A percentile compares a stretch with the other conserved stretches of the same genome.
Conservation (phyloP, 1,140 invertebrate genomes). For the Lysiphlebus fabarum region DNA sequence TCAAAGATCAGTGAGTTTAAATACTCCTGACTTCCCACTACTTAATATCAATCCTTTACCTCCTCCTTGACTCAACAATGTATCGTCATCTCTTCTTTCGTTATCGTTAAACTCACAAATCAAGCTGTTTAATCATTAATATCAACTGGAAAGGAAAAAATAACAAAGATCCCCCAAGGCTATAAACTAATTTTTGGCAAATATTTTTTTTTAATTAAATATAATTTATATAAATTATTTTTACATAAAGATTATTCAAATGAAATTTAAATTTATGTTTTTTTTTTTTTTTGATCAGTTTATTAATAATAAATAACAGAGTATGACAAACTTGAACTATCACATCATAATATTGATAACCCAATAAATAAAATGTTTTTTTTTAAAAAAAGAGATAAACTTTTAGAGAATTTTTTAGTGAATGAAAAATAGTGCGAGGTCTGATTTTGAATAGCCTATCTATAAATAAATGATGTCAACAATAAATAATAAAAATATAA, state of each 20-base stretch:
- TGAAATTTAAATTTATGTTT: too few species aligned
- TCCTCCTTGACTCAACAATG: background rate
- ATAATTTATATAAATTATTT: too few species aligned
- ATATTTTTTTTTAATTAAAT: too few species aligned
- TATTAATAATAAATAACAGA: conserved; percentile 1
- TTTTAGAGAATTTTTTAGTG: too few species aligned
- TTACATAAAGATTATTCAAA: too few species aligned
- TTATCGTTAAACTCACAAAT: conserved; percentile 11
- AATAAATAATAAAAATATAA: too few species aligned
- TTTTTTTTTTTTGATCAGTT: background rate
- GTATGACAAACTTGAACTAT: conserved; percentile 17
- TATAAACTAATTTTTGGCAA: too few species aligned
- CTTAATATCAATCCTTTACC: background rate
- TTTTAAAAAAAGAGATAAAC: too few species aligned
- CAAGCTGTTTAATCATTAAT: background rate
- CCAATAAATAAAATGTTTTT: background rate
- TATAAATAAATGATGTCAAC: too few species aligned
- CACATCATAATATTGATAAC: conserved; percentile 8
- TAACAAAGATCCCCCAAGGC: too few species aligned
- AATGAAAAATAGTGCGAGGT: too few species aligned
- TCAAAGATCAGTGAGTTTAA: conserved; percentile 3
- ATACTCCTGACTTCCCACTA: conserved; percentile 19
- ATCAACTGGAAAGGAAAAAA: background rate
- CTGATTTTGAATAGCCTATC: too few species aligned
- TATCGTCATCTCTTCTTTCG: conserved; percentile 8